Percentiles rank a stretch among this genome's conserved stretches.
Evolutionary conservation across 2,113 vertebrate species (phyloP).

Genomic region (Heloderma charlesbogerti): DNA sequence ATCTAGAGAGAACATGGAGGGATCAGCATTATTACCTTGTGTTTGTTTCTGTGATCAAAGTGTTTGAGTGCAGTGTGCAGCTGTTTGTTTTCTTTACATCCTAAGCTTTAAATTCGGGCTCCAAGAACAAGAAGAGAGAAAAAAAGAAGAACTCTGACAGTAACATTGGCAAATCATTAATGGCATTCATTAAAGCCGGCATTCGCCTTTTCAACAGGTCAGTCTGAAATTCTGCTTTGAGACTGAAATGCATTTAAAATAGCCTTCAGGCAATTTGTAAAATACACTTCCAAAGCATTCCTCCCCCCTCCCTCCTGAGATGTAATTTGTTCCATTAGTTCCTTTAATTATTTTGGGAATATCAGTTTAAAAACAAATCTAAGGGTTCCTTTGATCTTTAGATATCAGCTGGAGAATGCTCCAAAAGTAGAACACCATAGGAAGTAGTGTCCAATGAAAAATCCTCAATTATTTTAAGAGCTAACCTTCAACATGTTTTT

Average conservation of each 20-base stretch:
- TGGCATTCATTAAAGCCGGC: constrained; percentile 72
- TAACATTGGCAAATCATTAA: constrained; percentile 75
- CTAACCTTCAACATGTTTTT: constrained; percentile 65
- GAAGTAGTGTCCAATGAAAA: constrained; percentile 71
- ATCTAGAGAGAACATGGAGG: constrained; percentile 56
- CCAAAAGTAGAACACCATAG: constrained; percentile 58
- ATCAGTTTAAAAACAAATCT: constrained; percentile 60
- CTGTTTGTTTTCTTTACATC: constrained; percentile 63
- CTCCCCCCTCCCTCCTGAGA: constrained; percentile 25
- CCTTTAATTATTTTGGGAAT: constrained; percentile 71
- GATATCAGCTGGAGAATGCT: constrained; percentile 67
- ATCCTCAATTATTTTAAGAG: constrained; percentile 74
- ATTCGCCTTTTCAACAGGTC: constrained; percentile 66
- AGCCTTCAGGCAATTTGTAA: constrained; percentile 64
- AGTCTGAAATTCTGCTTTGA: constrained; percentile 71
- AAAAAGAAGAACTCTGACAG: constrained; percentile 71
- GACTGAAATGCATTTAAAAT: constrained; percentile 67
- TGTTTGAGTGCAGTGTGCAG: constrained; percentile 47
- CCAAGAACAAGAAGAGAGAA: constrained; percentile 62
- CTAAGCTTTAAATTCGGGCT: constrained; percentile 63
- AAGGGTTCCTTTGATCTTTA: constrained; percentile 70
- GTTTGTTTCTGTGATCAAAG: constrained; percentile 72
- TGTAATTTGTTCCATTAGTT: constrained; percentile 69
- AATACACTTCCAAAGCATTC: constrained; percentile 63
- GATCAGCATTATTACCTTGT: constrained; percentile 70